These are phyloP conservation scores for Tortrix viridana DNA, from an alignment of 2,888 invertebrate species.

Conservation along the genomic window DNA sequence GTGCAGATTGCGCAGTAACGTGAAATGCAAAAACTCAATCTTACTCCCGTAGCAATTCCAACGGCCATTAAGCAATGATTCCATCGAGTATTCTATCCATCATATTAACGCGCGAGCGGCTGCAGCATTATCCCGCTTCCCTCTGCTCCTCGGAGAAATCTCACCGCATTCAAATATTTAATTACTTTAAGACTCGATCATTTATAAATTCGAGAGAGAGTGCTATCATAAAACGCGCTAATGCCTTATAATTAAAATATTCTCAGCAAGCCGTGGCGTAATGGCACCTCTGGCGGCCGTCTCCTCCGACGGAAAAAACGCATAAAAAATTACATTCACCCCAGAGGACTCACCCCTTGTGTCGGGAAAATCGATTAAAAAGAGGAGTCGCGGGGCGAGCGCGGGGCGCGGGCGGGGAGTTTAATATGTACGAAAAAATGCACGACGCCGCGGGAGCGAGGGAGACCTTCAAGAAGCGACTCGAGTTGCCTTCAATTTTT, in stretches of 20 bases:
- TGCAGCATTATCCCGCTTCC: constrained; percentile 71
- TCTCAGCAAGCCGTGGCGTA: constrained; percentile 85
- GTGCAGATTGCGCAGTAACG: constrained; percentile 43
- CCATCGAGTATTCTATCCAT: constrained; percentile 82
- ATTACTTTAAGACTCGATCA: constrained; percentile 82
- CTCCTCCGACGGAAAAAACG: constrained; percentile 79
- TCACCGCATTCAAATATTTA: constrained; percentile 84
- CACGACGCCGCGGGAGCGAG: constrained; percentile 79
- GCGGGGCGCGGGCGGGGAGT: constrained; percentile 68
- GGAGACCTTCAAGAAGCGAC: constrained; percentile 73
- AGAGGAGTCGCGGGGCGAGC: constrained; percentile 80
- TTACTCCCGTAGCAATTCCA: constrained; percentile 66
- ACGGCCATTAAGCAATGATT: constrained; percentile 80
- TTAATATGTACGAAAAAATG: constrained; percentile 85
- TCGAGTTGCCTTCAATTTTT: constrained; percentile 82
- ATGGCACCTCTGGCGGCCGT: constrained; percentile 83
- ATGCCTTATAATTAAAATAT: constrained; percentile 85
- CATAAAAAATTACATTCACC: constrained; percentile 86
- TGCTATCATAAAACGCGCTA: constrained; percentile 84
- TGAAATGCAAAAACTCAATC: constrained; percentile 61
- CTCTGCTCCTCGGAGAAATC: constrained; percentile 79
- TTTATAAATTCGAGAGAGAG: constrained; percentile 80
- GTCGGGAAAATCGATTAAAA: constrained; percentile 84
- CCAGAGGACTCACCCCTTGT: constrained; percentile 84
- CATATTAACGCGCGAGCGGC: constrained; percentile 71